Evolutionary conservation across 2,888 invertebrate genomes (phyloP).

Genomic region (Catocala fraxini): DNA sequence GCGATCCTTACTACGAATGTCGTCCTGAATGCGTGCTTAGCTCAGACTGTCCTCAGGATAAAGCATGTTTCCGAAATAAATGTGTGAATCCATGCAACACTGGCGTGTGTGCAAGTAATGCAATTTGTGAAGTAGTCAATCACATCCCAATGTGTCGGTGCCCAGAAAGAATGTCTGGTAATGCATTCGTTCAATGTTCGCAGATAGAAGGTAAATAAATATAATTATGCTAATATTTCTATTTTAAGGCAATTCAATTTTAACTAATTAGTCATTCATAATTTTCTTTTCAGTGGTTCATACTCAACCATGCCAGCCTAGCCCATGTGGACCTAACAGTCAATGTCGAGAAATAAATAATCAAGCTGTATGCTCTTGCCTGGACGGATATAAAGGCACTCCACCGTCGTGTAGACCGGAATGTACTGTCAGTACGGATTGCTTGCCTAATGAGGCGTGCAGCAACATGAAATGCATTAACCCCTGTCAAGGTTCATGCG

Average conservation of each 20-base stretch:
- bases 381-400: slow-evolving; percentile 90
- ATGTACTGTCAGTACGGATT: slow-evolving; percentile 92
- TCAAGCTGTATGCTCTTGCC: slow-evolving; percentile 91
- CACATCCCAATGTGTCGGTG: slow-evolving; percentile 92
- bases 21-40: slow-evolving; percentile 91
- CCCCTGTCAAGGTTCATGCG: slow-evolving; percentile 95
- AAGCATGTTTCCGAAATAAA: slow-evolving; percentile 90
- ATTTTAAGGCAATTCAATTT: background rate
- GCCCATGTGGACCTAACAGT: slow-evolving; percentile 93
- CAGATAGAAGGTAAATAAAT: slow-evolving; percentile 71
- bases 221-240: background rate
- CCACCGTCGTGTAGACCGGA: slow-evolving; percentile 94
- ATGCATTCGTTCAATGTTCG: slow-evolving; percentile 89
- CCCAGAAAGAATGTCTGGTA: slow-evolving; percentile 89
- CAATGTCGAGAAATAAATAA: slow-evolving; percentile 92
- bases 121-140: slow-evolving; percentile 91
- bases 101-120: slow-evolving; percentile 90
- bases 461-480: slow-evolving; percentile 93
- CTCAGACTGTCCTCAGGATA: slow-evolving; percentile 89
- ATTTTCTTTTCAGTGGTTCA: slow-evolving; percentile 66
- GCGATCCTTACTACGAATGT: slow-evolving; percentile 90
- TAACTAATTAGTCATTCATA: slow-evolving; percentile 7
- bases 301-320: slow-evolving; percentile 81
- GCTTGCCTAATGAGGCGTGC: slow-evolving; percentile 91
- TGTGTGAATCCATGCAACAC: slow-evolving; percentile 91